A percentile compares a stretch with the other conserved stretches of the same genome.
Conservation (phyloP, 2,888 invertebrate genomes). For the Clistopyga incitator region DNA sequence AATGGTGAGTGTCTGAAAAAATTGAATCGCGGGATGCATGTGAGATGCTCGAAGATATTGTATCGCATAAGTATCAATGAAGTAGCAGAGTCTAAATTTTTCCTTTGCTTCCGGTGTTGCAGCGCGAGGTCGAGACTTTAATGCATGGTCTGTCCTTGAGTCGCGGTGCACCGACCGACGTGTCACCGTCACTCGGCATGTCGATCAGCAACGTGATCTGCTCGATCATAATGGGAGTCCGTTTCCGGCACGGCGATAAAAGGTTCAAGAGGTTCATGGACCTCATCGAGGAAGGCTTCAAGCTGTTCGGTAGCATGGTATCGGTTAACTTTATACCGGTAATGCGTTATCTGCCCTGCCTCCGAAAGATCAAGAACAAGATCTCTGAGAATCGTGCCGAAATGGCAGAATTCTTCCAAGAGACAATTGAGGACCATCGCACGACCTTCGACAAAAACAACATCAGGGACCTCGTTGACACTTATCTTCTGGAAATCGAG, state of each 20-base stretch:
- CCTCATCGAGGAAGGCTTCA: conserved; percentile 96
- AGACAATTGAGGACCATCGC: conserved; percentile 93
- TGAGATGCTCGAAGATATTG: not conserved
- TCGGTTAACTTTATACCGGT: conserved; percentile 94
- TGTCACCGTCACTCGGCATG: conserved; percentile 91
- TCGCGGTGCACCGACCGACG: conserved; percentile 89
- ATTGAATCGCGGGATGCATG: not conserved
- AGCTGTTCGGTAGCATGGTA: conserved; percentile 92
- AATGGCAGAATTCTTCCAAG: conserved; percentile 94
- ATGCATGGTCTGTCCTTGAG: conserved; percentile 88
- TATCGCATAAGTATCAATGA: not conserved
- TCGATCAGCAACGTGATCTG: conserved; percentile 96
- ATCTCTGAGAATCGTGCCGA: conserved; percentile 90
- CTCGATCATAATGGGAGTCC: conserved; percentile 94
- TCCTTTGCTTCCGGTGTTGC: conserved; percentile 63
- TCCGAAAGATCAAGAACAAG: conserved; percentile 85
- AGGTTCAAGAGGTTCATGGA: conserved; percentile 92
- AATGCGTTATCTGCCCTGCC: conserved; percentile 87
- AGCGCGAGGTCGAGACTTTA: conserved; percentile 91
- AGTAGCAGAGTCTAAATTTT: not conserved
- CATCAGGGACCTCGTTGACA: conserved; percentile 93
- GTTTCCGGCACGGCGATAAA: conserved; percentile 91
- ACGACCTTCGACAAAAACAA: conserved; percentile 90
- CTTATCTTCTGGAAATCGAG: conserved; percentile 93
- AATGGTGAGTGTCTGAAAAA: conserved; percentile 87